A percentile compares a stretch with the other conserved stretches of the same genome.
Conservation (phyloP, 2,797 vertebrate genomes). For the Otolemur crassicaudatus region DNA sequence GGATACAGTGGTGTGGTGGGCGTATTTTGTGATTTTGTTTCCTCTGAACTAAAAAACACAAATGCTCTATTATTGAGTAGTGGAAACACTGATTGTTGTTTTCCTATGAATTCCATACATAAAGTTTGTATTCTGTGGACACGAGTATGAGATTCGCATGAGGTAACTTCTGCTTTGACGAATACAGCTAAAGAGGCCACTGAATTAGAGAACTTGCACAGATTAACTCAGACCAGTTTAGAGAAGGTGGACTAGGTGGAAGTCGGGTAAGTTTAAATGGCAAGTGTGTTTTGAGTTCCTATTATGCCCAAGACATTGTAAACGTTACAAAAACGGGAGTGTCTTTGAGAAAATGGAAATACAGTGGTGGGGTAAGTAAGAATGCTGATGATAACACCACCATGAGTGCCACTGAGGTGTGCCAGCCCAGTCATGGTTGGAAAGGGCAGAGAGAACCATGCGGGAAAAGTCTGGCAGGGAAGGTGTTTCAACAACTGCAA, state of each 20-base stretch:
- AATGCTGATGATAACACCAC: background rate
- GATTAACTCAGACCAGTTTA: background rate
- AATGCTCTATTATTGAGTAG: background rate
- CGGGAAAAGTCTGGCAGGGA: background rate
- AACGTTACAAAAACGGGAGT: background rate
- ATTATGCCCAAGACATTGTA: no score
- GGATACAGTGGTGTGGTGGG: background rate
- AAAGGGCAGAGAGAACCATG: background rate
- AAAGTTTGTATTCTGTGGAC: background rate
- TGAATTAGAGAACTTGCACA: background rate
- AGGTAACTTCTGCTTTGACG: background rate
- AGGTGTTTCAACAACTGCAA: background rate
- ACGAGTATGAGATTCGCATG: background rate
- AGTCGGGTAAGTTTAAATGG: background rate
- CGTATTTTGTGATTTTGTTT: background rate
- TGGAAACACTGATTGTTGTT: background rate
- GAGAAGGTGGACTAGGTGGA: background rate
- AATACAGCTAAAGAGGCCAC: background rate
- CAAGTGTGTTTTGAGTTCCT: no score
- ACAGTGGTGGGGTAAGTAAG: background rate
- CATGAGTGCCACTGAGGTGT: background rate
- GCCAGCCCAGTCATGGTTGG: background rate
- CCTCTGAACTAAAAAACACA: background rate
- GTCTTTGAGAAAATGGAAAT: background rate
- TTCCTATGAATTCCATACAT: background rate